A percentile compares a stretch with the other conserved stretches of the same genome.
phyloP scores from a whole-genome alignment of 2,888 invertebrate genomes.

The Bedellia somnulentella region DNA sequence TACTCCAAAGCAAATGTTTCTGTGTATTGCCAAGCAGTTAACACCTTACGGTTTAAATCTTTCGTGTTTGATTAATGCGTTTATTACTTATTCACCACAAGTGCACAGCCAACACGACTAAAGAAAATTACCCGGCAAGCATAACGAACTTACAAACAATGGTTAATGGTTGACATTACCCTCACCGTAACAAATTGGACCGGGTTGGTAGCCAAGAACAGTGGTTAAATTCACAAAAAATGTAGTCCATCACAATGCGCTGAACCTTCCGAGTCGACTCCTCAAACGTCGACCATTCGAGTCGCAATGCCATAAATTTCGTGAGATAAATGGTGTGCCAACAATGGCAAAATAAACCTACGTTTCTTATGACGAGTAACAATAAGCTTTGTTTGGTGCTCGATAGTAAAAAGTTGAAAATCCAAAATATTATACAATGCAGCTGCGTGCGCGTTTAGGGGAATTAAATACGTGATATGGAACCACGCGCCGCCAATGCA shows the following conservation, averaged over 20 bases:
- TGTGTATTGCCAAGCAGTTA: slow-evolving; percentile 38
- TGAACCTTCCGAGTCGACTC: slow-evolving; percentile 19
- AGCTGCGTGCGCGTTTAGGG: slow-evolving; percentile 31
- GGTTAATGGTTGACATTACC: slow-evolving; percentile 24
- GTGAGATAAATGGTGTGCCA: slow-evolving; percentile 52
- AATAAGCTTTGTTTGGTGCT: slow-evolving; percentile 39
- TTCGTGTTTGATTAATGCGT: slow-evolving; percentile 32
- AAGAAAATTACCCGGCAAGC: slow-evolving; percentile 37
- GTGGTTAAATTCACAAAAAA: slow-evolving; percentile 11
- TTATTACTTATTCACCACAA: slow-evolving; percentile 29
- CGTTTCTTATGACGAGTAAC: slow-evolving; percentile 45
- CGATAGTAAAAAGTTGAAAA: slow-evolving; percentile 43
- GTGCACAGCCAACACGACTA: slow-evolving; percentile 31
- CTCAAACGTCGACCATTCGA: slow-evolving; percentile 44
- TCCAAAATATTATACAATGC: slow-evolving; percentile 37
- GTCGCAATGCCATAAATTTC: slow-evolving; percentile 50
- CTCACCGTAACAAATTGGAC: slow-evolving; percentile 34
- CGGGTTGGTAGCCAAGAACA: slow-evolving; percentile 18
- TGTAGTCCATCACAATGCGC: slow-evolving; percentile 13
- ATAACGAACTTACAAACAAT: slow-evolving; percentile 44
- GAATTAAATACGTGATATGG: slow-evolving; percentile 24
- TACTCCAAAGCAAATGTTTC: slow-evolving; percentile 17
- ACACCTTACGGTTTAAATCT: slow-evolving; percentile 24
- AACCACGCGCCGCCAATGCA: slow-evolving; percentile 20
- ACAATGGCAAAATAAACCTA: slow-evolving; percentile 55